phyloP scores from a whole-genome alignment of 2,888 invertebrate genomes.

The Erebia aethiops region DNA sequence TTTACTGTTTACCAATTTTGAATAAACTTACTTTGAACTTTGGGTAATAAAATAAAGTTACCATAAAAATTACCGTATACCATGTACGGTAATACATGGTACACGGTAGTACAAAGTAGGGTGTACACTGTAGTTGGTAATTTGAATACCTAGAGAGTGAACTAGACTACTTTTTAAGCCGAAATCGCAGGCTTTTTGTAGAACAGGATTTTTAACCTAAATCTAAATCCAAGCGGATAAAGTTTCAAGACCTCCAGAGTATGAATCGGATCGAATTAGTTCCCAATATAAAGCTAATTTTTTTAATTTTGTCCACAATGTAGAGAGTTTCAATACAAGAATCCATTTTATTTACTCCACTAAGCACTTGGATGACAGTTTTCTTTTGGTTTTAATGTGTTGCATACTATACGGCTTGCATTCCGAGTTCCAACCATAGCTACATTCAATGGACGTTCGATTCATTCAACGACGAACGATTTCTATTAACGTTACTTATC shows the following conservation, averaged over 20 bases:
- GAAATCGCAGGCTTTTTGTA: too few relatives aligned
- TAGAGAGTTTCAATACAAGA: slow-evolving; percentile 54
- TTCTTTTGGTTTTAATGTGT: slow-evolving; percentile 62
- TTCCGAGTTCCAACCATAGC: slow-evolving; percentile 55
- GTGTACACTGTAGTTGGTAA: too few relatives aligned
- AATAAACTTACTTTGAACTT: too few relatives aligned
- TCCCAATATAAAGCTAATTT: background rate
- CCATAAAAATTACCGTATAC: too few relatives aligned
- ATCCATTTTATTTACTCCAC: slow-evolving; percentile 71
- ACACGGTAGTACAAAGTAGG: too few relatives aligned
- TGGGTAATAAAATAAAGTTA: too few relatives aligned
- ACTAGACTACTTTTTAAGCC: too few relatives aligned
- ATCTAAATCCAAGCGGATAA: too few relatives aligned
- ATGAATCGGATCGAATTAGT: background rate
- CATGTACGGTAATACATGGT: too few relatives aligned
- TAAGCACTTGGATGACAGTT: slow-evolving; percentile 62
- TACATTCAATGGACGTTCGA: slow-evolving; percentile 60
- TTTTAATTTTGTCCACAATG: slow-evolving; percentile 29
- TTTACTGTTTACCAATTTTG: too few relatives aligned
- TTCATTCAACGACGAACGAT: slow-evolving; percentile 44
- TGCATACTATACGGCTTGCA: slow-evolving; percentile 55
- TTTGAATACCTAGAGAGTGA: too few relatives aligned
- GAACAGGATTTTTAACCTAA: too few relatives aligned
- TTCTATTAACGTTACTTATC: slow-evolving; percentile 30
- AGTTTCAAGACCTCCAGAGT: background rate